Conservation (phyloP, 2,888 invertebrate genomes). For the Salpingus planirostris region DNA sequence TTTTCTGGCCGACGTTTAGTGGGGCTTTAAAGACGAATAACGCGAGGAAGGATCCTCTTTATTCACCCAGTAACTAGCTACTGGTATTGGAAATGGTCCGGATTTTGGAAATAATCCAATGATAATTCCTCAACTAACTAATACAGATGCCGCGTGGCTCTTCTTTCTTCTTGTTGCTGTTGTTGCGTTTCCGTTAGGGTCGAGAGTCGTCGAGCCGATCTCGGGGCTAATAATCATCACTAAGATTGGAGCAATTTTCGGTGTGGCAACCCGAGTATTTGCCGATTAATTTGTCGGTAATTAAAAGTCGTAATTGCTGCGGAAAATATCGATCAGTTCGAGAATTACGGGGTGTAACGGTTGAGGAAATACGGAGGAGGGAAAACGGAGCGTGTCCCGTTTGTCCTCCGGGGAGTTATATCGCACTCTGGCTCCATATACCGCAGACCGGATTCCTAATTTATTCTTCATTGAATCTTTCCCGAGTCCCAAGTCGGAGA, state of each 20-base stretch:
- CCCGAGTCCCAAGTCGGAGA: too few relatives aligned
- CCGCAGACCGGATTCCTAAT: slow-evolving; percentile 8
- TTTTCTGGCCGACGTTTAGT: slow-evolving; percentile 16
- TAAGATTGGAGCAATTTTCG: slow-evolving; percentile 6
- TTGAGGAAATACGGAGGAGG: slow-evolving; percentile 7
- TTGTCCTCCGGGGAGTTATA: slow-evolving; percentile 11
- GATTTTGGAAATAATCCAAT: too few relatives aligned
- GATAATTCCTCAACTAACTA: too few relatives aligned
- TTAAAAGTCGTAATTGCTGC: slow-evolving; percentile 13
- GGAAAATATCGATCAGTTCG: slow-evolving; percentile 12
- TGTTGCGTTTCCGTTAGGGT: too few relatives aligned
- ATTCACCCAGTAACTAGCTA: too few relatives aligned
- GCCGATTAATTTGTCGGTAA: slow-evolving; percentile 12
- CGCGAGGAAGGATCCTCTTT: background rate
- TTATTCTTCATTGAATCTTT: slow-evolving; percentile 13
- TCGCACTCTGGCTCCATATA: too few relatives aligned
- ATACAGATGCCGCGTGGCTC: too few relatives aligned
- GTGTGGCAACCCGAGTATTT: slow-evolving; percentile 10
- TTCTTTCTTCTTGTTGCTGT: too few relatives aligned
- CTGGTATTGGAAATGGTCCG: too few relatives aligned
- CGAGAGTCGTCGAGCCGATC: too few relatives aligned
- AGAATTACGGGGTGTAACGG: slow-evolving; percentile 5
- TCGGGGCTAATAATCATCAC: too few relatives aligned
- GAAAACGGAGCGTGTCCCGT: slow-evolving; percentile 6
- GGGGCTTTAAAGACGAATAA: slow-evolving; percentile 21